phyloP scores from a whole-genome alignment of 2,888 invertebrate species.

The Chalcis sispes region DNA sequence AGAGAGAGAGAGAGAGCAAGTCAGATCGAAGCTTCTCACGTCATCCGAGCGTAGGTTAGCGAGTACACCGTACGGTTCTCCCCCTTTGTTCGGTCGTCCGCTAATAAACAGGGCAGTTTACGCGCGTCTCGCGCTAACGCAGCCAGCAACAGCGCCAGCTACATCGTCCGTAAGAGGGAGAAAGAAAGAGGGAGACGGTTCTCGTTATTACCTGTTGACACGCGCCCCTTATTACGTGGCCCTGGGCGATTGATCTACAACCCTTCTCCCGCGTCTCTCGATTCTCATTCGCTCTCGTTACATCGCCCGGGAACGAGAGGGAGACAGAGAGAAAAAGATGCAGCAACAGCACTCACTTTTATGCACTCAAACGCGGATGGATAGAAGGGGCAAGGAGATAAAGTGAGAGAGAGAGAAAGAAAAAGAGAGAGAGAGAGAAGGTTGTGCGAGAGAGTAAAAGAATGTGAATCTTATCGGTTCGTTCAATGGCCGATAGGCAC shows the following conservation, averaged over 20 bases:
- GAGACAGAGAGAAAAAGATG: not conserved
- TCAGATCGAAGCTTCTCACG: constrained; percentile 27
- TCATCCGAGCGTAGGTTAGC: not conserved
- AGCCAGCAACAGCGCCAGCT: constrained; percentile 63
- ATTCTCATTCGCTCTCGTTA: not conserved
- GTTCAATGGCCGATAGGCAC: constrained; percentile 37
- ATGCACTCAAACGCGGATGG: not conserved
- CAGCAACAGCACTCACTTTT: not conserved
- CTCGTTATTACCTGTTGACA: constrained; percentile 67
- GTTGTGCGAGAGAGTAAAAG: too few species aligned
- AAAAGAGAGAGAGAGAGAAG: not conserved
- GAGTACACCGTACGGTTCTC: too few species aligned
- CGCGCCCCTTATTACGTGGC: constrained; percentile 64
- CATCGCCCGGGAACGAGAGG: not conserved
- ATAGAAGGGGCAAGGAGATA: not conserved
- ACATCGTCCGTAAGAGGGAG: constrained; percentile 67
- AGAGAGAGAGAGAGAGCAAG: not conserved
- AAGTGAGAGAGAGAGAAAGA: too few species aligned
- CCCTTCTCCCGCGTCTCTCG: not conserved
- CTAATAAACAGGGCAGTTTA: constrained; percentile 61
- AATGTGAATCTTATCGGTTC: constrained; percentile 33
- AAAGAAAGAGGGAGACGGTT: constrained; percentile 59
- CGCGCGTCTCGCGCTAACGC: constrained; percentile 43
- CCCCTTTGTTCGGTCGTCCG: too few species aligned
- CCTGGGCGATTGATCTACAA: constrained; percentile 44